phyloP scores from a whole-genome alignment of 2,797 vertebrate species.

The Chelon auratus region DNA sequence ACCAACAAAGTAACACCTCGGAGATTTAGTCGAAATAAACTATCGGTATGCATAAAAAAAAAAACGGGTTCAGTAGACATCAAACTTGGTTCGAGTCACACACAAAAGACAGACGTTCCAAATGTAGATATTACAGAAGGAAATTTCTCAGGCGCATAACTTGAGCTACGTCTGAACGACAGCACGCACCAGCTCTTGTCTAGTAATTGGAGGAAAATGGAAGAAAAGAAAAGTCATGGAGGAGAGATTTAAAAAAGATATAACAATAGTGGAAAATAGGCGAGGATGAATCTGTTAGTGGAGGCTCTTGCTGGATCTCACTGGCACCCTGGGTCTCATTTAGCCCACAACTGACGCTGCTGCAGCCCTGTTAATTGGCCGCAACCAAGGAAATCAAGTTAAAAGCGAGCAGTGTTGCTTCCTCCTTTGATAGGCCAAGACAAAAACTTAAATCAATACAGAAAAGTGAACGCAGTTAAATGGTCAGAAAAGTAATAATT shows the following conservation, averaged over 20 bases:
- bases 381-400: constrained; percentile 64
- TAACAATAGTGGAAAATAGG: constrained; percentile 38
- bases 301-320: constrained; percentile 46
- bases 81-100: constrained; percentile 48
- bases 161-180: constrained; percentile 38
- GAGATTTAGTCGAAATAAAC: constrained; percentile 54
- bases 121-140: constrained; percentile 48
- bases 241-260: constrained; percentile 51
- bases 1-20: constrained; percentile 32
- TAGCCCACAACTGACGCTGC: constrained; percentile 62
- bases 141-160: constrained; percentile 25
- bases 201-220: constrained; percentile 54
- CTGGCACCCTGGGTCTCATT: constrained; percentile 61
- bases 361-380: constrained; percentile 75
- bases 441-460: constrained; percentile 71
- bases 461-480: constrained; percentile 70
- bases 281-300: constrained; percentile 64
- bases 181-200: constrained; percentile 30
- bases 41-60: constrained; percentile 42
- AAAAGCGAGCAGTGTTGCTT: constrained; percentile 52
- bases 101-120: constrained; percentile 42
- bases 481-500: constrained; percentile 71
- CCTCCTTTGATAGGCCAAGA: constrained; percentile 51
- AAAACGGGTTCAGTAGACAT: constrained; percentile 37
- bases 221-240: constrained; percentile 29